Conservation (phyloP, 2,113 vertebrate genomes). For the Chrysemys picta region DNA sequence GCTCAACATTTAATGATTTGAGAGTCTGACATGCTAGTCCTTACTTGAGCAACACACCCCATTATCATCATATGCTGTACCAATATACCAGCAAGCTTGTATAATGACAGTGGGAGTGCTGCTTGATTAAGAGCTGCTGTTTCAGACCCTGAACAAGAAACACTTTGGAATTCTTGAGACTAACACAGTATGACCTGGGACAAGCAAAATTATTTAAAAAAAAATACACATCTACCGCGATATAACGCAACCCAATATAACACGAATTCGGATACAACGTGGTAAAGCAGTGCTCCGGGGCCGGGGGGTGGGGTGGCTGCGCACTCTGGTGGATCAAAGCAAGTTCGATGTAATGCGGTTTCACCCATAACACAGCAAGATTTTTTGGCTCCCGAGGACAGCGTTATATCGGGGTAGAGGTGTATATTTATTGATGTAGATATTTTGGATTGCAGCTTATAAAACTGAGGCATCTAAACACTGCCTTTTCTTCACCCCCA, state of each 20-base stretch:
- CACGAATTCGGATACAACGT: too few relatives aligned
- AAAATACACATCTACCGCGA: background rate
- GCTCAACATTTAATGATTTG: background rate
- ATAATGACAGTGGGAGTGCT: background rate
- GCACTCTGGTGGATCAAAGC: too few relatives aligned
- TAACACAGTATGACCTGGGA: background rate
- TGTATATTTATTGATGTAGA: background rate
- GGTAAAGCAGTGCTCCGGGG: too few relatives aligned
- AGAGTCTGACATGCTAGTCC: background rate
- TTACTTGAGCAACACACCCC: background rate
- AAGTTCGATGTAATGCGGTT: too few relatives aligned
- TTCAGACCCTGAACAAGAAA: background rate
- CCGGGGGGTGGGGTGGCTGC: too few relatives aligned
- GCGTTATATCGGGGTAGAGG: too few relatives aligned
- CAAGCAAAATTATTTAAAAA: background rate
- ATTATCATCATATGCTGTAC: background rate
- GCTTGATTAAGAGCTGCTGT: background rate
- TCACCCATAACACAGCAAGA: too few relatives aligned
- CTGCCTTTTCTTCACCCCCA: background rate
- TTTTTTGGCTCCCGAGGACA: too few relatives aligned
- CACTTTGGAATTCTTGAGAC: background rate
- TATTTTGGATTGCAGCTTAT: rapidly evolving
- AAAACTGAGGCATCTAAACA: background rate
- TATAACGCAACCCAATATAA: too few relatives aligned
- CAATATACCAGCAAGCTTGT: background rate